Evolutionary conservation across 2,113 vertebrate species (phyloP).

Genomic region (Litocranius walleri): DNA sequence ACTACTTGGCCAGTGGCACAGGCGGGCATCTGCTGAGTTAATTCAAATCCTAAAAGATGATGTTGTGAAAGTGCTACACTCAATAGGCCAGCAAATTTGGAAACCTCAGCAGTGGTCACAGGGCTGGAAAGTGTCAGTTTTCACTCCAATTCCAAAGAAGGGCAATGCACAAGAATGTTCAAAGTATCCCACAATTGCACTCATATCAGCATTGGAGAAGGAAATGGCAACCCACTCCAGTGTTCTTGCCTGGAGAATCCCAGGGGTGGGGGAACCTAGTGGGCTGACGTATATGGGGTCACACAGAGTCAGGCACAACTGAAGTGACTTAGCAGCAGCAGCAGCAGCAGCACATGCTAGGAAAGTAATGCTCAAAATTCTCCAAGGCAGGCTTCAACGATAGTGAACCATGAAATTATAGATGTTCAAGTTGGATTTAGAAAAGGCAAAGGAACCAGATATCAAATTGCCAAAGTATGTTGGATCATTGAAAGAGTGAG

Average conservation of each 20-base stretch:
- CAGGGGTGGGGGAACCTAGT: too few species aligned
- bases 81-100: neutral
- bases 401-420: neutral
- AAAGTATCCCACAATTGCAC: neutral
- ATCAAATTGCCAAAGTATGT: neutral
- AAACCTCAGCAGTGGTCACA: neutral
- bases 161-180: neutral
- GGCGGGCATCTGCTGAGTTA: neutral
- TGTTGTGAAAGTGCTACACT: neutral
- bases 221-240: too few species aligned
- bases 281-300: too few species aligned
- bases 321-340: too few species aligned
- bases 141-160: neutral
- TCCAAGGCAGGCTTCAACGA: neutral
- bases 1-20: neutral
- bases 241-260: too few species aligned
- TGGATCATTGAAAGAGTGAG: neutral
- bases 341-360: too few species aligned
- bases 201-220: neutral
- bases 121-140: neutral
- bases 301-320: rapidly evolving
- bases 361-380: neutral
- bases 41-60: neutral
- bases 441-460: neutral
- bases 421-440: neutral